Percentiles rank a stretch among this genome's conserved stretches.
phyloP scores from a whole-genome alignment of 2,797 vertebrate genomes.

The Sebastes variabilis region DNA sequence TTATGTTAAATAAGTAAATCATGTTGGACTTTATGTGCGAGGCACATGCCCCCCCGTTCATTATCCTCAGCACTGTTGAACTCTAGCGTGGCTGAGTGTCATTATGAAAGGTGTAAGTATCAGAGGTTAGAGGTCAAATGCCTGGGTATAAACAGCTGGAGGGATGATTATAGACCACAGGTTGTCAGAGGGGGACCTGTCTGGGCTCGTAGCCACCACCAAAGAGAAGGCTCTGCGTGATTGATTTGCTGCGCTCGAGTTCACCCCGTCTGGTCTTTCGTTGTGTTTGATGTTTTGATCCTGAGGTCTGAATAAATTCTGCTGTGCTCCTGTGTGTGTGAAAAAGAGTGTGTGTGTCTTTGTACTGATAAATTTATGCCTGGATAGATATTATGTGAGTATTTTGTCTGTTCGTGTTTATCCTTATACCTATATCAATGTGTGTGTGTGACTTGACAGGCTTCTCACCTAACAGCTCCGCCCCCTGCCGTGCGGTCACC shows the following conservation, averaged over 20 bases:
- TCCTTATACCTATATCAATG: background rate
- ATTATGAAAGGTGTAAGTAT: constrained; percentile 59
- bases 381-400: too few species aligned
- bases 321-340: background rate
- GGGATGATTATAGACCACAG: constrained; percentile 59
- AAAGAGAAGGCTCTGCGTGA: constrained; percentile 8
- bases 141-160: constrained; percentile 62
- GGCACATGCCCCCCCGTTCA: background rate
- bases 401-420: background rate
- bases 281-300: constrained; percentile 29
- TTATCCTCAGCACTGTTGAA: constrained; percentile 25
- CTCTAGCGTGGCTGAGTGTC: constrained; percentile 52
- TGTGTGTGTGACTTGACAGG: constrained; percentile 48
- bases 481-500: constrained; percentile 74
- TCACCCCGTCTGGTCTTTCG: constrained; percentile 20
- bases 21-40: constrained; percentile 3
- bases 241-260: constrained; percentile 36
- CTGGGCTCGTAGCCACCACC: constrained; percentile 40
- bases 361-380: background rate
- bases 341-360: background rate
- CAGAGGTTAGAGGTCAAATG: constrained; percentile 70
- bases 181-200: constrained; percentile 45
- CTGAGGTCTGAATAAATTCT: background rate
- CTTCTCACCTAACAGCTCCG: constrained; percentile 66
- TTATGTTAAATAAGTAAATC: constrained; percentile 27